These are phyloP conservation scores for Steinernema scapterisci DNA, from an alignment of 2,888 invertebrate genomes.

Conservation along the genomic window DNA sequence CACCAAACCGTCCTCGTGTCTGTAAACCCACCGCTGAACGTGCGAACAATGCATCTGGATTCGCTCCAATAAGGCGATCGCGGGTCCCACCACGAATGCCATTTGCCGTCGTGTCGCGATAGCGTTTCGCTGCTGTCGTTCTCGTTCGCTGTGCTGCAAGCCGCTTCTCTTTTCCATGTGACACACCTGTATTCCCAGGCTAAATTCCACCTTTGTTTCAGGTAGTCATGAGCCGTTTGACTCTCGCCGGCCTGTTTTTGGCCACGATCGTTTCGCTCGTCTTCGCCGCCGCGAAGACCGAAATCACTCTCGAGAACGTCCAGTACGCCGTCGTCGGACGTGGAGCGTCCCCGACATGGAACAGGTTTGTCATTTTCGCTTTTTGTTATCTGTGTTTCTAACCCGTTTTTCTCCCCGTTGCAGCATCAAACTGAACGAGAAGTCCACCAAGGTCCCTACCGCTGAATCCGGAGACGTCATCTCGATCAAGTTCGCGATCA, in stretches of 20 bases:
- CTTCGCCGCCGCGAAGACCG: background rate
- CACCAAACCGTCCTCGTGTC: too few relatives aligned
- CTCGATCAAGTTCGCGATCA: conserved; percentile 79
- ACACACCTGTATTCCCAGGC: background rate
- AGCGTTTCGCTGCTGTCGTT: background rate
- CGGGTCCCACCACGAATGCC: conserved; percentile 6
- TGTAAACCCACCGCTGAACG: background rate
- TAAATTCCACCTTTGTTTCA: background rate
- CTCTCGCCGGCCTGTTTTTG: background rate
- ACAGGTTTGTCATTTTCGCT: conserved; percentile 11
- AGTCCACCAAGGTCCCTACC: conserved; percentile 76
- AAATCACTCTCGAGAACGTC: background rate
- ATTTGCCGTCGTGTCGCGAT: conserved; percentile 29
- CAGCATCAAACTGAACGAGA: conserved; percentile 78
- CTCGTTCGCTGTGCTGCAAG: background rate
- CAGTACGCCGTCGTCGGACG: background rate
- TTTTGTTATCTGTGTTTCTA: too few relatives aligned
- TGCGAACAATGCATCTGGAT: background rate
- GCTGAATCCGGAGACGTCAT: conserved; percentile 90
- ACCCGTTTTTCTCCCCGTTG: conserved; percentile 12
- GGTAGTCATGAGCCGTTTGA: conserved; percentile 4
- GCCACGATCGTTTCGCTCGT: conserved; percentile 5
- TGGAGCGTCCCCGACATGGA: background rate
- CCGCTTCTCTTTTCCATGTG: background rate
- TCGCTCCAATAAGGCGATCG: background rate